These are phyloP conservation scores for Nomia melanderi DNA, from an alignment of 1,140 invertebrate genomes.

Conservation along the genomic window DNA sequence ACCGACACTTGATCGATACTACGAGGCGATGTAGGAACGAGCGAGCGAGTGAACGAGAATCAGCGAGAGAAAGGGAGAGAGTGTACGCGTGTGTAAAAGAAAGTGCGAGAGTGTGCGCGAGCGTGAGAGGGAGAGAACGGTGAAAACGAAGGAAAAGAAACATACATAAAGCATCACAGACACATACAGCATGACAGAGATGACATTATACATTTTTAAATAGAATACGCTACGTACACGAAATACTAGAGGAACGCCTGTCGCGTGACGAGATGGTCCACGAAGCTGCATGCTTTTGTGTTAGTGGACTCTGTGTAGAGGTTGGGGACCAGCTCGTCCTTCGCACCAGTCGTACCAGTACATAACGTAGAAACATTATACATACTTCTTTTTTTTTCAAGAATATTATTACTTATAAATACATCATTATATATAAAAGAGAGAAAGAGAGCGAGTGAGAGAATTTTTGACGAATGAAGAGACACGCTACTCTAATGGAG, in stretches of 20 bases:
- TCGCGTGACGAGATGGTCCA: slow-evolving; percentile 67
- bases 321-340: slow-evolving; percentile 65
- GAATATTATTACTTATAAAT: slow-evolving; percentile 79
- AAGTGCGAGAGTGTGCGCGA: not conserved
- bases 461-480: slow-evolving; percentile 35
- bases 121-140: not conserved
- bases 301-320: slow-evolving; percentile 27
- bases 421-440: slow-evolving; percentile 73
- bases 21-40: slow-evolving; percentile 28
- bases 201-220: slow-evolving; percentile 66
- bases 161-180: slow-evolving; percentile 65
- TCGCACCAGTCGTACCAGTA: slow-evolving; percentile 65
- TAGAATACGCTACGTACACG: slow-evolving; percentile 64
- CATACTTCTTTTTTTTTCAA: slow-evolving; percentile 70
- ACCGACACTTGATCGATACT: slow-evolving; percentile 46
- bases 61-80: not conserved
- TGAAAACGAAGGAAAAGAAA: not conserved
- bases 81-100: slow-evolving; percentile 28
- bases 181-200: slow-evolving; percentile 53
- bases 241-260: slow-evolving; percentile 59
- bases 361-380: slow-evolving; percentile 76
- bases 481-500: slow-evolving; percentile 47
- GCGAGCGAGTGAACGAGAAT: slow-evolving; percentile 8
- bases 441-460: slow-evolving; percentile 41
- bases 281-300: slow-evolving; percentile 32